phyloP scores from a whole-genome alignment of 2,888 invertebrate genomes.

The Perdita meconis region DNA sequence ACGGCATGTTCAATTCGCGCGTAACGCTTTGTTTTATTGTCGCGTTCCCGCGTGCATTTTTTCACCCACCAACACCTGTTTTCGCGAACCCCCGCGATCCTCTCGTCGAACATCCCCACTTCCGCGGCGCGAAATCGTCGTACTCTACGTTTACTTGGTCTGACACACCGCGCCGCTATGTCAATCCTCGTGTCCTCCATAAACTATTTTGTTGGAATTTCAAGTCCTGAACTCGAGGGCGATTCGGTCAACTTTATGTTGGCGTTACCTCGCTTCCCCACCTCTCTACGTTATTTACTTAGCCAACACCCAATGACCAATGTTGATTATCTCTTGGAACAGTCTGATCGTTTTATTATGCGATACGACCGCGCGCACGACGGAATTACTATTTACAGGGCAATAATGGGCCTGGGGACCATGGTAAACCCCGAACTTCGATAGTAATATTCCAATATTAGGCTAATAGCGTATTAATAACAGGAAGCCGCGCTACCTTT shows the following conservation, averaged over 20 bases:
- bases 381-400: constrained; percentile 38
- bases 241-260: constrained; percentile 5
- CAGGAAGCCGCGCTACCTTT: constrained; percentile 6
- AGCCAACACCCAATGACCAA: constrained; percentile 49
- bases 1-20: constrained; percentile 38
- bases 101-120: too few species aligned
- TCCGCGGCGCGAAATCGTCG: constrained; percentile 6
- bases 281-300: constrained; percentile 31
- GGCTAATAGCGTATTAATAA: constrained; percentile 44
- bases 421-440: constrained; percentile 18
- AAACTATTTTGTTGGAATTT: constrained; percentile 38
- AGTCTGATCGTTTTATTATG: constrained; percentile 37
- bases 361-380: not conserved
- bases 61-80: constrained; percentile 51
- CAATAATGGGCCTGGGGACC: constrained; percentile 26
- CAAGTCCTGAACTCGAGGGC: not conserved
- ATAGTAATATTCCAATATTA: constrained; percentile 29
- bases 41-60: constrained; percentile 32
- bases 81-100: constrained; percentile 1
- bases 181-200: constrained; percentile 13
- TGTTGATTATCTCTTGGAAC: constrained; percentile 37
- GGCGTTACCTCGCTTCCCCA: not conserved
- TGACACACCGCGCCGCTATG: not conserved
- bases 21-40: constrained; percentile 33
- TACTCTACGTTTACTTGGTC: constrained; percentile 6